Evolutionary conservation across 1,140 invertebrate genomes (phyloP), one percentile per base, ranked within the genome.

Genomic region (Yoshiicerus persimilis): DNA sequence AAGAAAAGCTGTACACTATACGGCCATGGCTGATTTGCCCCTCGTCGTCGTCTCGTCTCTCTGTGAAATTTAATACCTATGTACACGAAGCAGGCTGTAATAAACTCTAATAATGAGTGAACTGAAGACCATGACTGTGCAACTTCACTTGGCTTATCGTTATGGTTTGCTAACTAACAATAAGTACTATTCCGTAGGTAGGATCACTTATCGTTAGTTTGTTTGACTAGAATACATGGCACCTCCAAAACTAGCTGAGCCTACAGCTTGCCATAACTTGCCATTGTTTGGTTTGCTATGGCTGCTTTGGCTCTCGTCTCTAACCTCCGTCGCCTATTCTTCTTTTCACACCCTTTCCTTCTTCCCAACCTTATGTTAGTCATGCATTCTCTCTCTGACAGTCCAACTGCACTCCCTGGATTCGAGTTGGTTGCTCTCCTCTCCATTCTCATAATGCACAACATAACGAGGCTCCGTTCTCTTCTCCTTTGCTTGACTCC

Each of bases 301-400:
- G n/a, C n/a, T n/a, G n/a, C n/a, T n/a, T n/a, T n/a, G n/a, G n/a
- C n/a, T n/a, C n/a, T n/a, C n/a, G n/a, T n/a, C n/a, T n/a, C 47
- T 56, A 41, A 41, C 39, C 39, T 41, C 9, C 9, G 39, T 10
- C 39, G 4, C 10, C 75, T 9, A 36, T 80, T 36, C 75, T 80
- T 80, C 75, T 80, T 80, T 80, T 80, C 75, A 80, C 75, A 80
- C 75, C 75, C 75, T 80, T 80, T 80, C 75, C 9, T 80, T 80
- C 75, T 80, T 80, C 32, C 34, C 32, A 80, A 5, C 32, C 20
- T 77, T 2, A 80, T 32, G 30, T 80, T 80, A 34, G 75, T 80
- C 75, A 80, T 80, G 32, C 75, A 80, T 80, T 80, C 75, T 80
- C 75, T 36, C 20, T 80, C 32, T 80, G 75, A 38, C 75, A 80